Evolutionary conservation across 2,797 vertebrate genomes (phyloP).

Genomic region (Channallabes apus): DNA sequence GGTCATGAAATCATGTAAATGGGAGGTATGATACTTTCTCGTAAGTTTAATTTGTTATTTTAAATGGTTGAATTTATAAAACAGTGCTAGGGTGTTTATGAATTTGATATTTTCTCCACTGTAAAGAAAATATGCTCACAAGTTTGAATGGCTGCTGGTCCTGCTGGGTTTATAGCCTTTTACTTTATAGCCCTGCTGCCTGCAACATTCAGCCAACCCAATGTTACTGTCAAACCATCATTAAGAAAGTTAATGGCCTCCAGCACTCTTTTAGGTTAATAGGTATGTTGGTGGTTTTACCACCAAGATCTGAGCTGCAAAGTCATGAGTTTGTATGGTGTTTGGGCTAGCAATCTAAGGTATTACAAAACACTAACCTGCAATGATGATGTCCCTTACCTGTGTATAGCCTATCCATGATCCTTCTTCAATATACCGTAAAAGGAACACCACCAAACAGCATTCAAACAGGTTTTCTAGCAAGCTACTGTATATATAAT

Average conservation of each 20-base stretch:
- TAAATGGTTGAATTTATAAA: not conserved
- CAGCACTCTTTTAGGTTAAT: conserved; percentile 32
- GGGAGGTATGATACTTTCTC: not conserved
- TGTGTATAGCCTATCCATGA: not conserved
- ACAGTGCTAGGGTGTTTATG: not conserved
- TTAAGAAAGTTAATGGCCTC: conserved; percentile 43
- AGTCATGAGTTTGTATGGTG: not conserved
- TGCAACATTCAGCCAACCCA: conserved; percentile 17
- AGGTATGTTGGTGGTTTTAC: conserved; percentile 6
- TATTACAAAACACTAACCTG: not conserved
- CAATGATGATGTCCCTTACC: not conserved
- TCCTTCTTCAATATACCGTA: not conserved
- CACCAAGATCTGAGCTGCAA: conserved; percentile 35
- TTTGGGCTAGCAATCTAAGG: not conserved
- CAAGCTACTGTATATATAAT: too few species aligned
- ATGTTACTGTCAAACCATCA: conserved; percentile 32
- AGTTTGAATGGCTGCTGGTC: not conserved
- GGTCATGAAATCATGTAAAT: not conserved
- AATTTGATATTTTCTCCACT: not conserved
- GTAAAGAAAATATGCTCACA: not conserved
- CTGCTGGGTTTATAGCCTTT: conserved; percentile 44
- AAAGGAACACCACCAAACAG: not conserved
- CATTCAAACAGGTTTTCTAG: too few species aligned
- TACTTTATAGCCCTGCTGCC: conserved; percentile 12
- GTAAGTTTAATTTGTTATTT: not conserved